Evolutionary conservation across 2,113 vertebrate species (phyloP), one percentile per base, ranked within the genome.

Genomic region (Dinomys branickii): DNA sequence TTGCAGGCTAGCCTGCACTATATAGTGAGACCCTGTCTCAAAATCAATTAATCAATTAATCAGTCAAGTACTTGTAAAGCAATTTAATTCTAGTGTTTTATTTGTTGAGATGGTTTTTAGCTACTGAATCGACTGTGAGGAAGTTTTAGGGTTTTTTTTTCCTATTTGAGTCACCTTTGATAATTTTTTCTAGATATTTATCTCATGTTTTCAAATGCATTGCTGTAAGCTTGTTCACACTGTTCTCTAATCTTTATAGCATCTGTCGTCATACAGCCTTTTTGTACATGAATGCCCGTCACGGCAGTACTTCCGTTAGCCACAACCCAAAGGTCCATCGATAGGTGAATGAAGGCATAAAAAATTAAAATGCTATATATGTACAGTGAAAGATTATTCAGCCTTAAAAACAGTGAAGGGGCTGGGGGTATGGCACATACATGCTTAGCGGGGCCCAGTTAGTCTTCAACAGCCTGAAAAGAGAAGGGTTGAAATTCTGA

Each of bases 61-160:
- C 14, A 35, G 50, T 94, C 38, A 7, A 78, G 35, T 83, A 71
- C 50, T 50, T 93, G 3, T 88, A 78, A 96, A 89, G 69, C 83
- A 24, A 91, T 91, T 77, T 89, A 35, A 87, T 87, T 87, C 77
- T 87, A 56, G 2, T 85, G 4, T 93, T 94, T 96, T 94, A 67
- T 93, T 89, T 94, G 12, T 84, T 12, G 58, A 38, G 73, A 1
- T 44, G 61, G 77, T 84, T 95, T 90, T 90, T 3, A 88, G 17
- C 35, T 92, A 12, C 33, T 71, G 6, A 77, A 69, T 90, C 88
- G 82, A 5, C 52, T 90, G 81, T 26, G 3, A 47, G 78, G n/a
- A 54, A 91, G 69, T 93, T 95, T 95, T 75, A n/a, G 35, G n/a
- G 61, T 95, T 81, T 87, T 85, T 8, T 85, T n/a, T 87, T 94